A percentile compares a stretch with the other conserved stretches of the same genome.
Evolutionary conservation across 1,140 invertebrate genomes (phyloP).

Genomic region (Lysiphlebus fabarum): DNA sequence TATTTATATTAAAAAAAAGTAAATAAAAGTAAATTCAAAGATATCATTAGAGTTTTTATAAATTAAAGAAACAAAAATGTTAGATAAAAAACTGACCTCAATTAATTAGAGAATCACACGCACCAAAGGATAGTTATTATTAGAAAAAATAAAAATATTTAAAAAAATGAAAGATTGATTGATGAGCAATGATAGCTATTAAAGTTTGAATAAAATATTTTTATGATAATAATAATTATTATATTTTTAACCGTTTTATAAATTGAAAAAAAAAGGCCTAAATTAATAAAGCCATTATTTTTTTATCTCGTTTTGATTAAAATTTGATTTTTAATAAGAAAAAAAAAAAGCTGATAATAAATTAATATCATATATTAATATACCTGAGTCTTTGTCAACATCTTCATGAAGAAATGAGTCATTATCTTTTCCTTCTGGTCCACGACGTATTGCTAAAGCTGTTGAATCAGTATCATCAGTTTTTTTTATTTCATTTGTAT

Average conservation of each 20-base stretch:
- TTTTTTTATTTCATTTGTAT: conserved; percentile 32
- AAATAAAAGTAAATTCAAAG: not conserved
- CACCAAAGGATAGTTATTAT: not conserved
- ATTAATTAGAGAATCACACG: not conserved
- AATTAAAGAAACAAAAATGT: conserved; percentile 53
- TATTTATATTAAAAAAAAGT: not conserved
- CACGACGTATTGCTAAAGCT: conserved; percentile 59
- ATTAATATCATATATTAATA: conserved; percentile 45
- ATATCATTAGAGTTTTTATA: conserved; percentile 23
- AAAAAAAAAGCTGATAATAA: conserved; percentile 28
- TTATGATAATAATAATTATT: not conserved
- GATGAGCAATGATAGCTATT: conserved; percentile 20
- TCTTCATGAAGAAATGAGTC: conserved; percentile 64
- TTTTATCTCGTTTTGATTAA: conserved; percentile 12
- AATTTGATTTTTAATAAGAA: conserved; percentile 1
- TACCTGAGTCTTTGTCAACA: conserved; percentile 59
- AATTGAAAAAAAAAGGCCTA: not conserved
- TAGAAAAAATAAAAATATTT: no score
- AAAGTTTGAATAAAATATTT: conserved; percentile 18
- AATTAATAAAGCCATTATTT: not conserved
- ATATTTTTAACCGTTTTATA: not conserved
- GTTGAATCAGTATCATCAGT: conserved; percentile 58
- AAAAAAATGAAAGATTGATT: conserved; percentile 44
- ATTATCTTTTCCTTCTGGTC: conserved; percentile 76
- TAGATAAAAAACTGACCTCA: conserved; percentile 54